Evolutionary conservation across 2,888 invertebrate genomes (phyloP).

Genomic region (Caenorhabditis angaria): DNA sequence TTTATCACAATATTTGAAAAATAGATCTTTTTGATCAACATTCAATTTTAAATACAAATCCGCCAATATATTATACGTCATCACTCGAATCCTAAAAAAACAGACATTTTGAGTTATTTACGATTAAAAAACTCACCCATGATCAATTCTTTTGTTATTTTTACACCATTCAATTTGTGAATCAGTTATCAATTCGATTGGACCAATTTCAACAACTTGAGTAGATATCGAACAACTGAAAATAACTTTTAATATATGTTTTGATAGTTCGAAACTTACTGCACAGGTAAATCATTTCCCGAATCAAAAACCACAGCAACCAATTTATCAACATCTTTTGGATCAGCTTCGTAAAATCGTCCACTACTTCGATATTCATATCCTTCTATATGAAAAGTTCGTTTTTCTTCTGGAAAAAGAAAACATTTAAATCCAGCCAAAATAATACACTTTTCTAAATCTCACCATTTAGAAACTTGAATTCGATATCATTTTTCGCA

Average conservation of each 20-base stretch:
- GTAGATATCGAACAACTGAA: slow-evolving; percentile 18
- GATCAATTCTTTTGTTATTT: neutral
- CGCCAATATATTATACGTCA: slow-evolving; percentile 82
- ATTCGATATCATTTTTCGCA: slow-evolving; percentile 3
- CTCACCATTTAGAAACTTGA: slow-evolving; percentile 3
- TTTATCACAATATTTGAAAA: slow-evolving; percentile 85
- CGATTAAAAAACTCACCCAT: slow-evolving; percentile 2
- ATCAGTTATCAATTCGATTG: slow-evolving; percentile 18
- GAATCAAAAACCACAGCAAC: slow-evolving; percentile 27
- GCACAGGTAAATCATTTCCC: slow-evolving; percentile 17
- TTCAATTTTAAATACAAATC: slow-evolving; percentile 89
- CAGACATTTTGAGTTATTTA: neutral
- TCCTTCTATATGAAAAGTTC: slow-evolving; percentile 11
- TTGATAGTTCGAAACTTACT: slow-evolving; percentile 11
- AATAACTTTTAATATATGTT: neutral
- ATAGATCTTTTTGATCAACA: slow-evolving; percentile 77
- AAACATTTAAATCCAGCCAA: neutral
- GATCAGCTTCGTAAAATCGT: slow-evolving; percentile 10
- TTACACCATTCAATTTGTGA: slow-evolving; percentile 25
- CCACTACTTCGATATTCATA: slow-evolving; percentile 13
- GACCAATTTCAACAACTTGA: neutral
- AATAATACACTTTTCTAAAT: too few relatives aligned
- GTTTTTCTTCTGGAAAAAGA: slow-evolving; percentile 10
- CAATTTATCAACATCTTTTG: slow-evolving; percentile 9
- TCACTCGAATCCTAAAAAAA: slow-evolving; percentile 44